Base-by-base conservation (phyloP, 64 coral and sea anemone species). In the Montipora cactus region DNA sequence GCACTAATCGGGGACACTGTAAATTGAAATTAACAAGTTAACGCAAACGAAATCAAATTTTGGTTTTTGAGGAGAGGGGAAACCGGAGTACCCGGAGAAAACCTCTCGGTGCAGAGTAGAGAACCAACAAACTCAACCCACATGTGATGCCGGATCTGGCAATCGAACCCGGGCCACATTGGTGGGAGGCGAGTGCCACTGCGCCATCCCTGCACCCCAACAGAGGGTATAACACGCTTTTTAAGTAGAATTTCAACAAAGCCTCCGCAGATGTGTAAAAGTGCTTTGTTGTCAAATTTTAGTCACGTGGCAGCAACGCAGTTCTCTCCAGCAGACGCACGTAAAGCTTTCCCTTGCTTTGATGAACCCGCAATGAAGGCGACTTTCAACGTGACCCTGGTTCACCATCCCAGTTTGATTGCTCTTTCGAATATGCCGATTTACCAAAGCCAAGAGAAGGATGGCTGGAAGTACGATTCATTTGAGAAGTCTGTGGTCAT, bases 261-360 rank as follows among this genome's bases (percentile, higher is more conserved):
- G 3, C 62, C 16, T 67, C 12, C 15, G 11, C 15, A 67, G 62
- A 13, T 14, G 16, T 67, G 15, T 18, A 14, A 67, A 67, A 67
- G 62, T 12, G 62, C 11, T 2, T 14, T 67, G 9, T 71, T 48
- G 19, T 62, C 44, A 3, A 44, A 8, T 76, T 53, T 52, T 5
- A 92, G 90, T 10, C 79, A 67, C 20, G 44, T 92, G 14, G 79
- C 90, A 12, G 47, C 64, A 44, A 92, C 90, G 6, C 90, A 92
- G 51, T 68, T 92, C 13, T 74, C 69, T 16, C 90, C 90, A 7
- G 57, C 79, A 13, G 25, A 92, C 21, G 90, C 90, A 3, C 76
- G 90, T 44, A 83, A 92, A n/a, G 79, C 72, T 1, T 92, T 92
- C 58, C 90, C 90, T 11, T 92, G 90, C 59, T 92, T 92, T 73